Percentiles rank a stretch among this genome's conserved stretches.
phyloP scores from a whole-genome alignment of 2,888 invertebrate genomes.

The Eurois occulta region DNA sequence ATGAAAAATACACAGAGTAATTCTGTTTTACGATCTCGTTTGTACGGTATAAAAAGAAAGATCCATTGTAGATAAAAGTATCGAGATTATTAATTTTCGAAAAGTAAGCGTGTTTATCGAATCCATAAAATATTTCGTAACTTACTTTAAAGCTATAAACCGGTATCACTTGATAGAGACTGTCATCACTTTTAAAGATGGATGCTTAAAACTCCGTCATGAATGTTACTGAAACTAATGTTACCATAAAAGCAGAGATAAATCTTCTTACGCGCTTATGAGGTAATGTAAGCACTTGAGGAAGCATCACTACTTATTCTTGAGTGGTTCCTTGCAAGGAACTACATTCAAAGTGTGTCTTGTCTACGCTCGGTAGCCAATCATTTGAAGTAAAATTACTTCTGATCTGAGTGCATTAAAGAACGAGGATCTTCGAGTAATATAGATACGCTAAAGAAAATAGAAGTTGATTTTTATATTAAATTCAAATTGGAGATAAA shows the following conservation, averaged over 20 bases:
- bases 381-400: conserved; percentile 52
- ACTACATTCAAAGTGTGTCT: conserved; percentile 34
- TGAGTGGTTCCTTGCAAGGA: conserved; percentile 19
- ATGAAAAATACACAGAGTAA: conserved; percentile 28
- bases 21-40: conserved; percentile 41
- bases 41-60: conserved; percentile 22
- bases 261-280: conserved; percentile 24
- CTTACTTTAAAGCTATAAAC: conserved; percentile 15
- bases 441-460: conserved; percentile 35
- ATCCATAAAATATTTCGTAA: conserved; percentile 11
- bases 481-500: conserved; percentile 64
- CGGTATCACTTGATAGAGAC: conserved; percentile 2
- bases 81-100: conserved; percentile 45
- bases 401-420: conserved; percentile 50
- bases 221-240: conserved; percentile 20
- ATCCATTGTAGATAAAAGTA: conserved; percentile 51
- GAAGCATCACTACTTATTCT: conserved; percentile 37
- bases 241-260: conserved; percentile 30
- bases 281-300: conserved; percentile 28
- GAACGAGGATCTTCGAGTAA: conserved; percentile 4
- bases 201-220: neutral
- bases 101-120: conserved; percentile 23
- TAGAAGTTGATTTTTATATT: conserved; percentile 55
- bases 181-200: conserved; percentile 9
- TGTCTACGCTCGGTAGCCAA: conserved; percentile 24